phyloP scores from a whole-genome alignment of 1,140 invertebrate species.

The Ceratoteleas bidentatus region DNA sequence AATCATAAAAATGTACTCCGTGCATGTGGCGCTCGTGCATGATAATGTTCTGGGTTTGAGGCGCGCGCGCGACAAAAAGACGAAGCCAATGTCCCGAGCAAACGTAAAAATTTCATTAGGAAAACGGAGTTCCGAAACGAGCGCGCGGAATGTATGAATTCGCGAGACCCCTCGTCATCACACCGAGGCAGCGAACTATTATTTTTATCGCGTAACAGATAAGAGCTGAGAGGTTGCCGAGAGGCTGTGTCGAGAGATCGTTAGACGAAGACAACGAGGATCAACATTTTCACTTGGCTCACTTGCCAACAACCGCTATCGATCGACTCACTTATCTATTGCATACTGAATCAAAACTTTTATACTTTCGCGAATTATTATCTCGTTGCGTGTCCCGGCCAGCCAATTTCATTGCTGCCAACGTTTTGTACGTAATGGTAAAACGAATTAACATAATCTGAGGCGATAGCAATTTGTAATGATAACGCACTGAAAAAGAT shows the following conservation, averaged over 20 bases:
- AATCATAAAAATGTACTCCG: constrained; percentile 60
- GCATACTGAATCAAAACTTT: constrained; percentile 22
- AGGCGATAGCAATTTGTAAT: too few species aligned
- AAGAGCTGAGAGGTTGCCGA: constrained; percentile 42
- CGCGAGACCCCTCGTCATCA: constrained; percentile 43
- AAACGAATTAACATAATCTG: too few species aligned
- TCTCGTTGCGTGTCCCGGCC: background rate
- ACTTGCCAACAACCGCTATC: constrained; percentile 58
- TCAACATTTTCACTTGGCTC: constrained; percentile 63
- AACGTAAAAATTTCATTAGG: constrained; percentile 75
- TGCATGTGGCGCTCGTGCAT: constrained; percentile 62
- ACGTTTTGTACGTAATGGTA: background rate
- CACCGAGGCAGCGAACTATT: constrained; percentile 55
- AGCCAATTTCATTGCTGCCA: background rate
- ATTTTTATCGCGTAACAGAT: constrained; percentile 69
- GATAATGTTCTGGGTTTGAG: constrained; percentile 60
- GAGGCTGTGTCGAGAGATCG: constrained; percentile 54
- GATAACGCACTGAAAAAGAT: too few species aligned
- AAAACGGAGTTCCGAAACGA: constrained; percentile 71
- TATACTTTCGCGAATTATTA: constrained; percentile 22
- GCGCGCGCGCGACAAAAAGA: constrained; percentile 50
- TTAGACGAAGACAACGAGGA: constrained; percentile 57
- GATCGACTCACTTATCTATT: constrained; percentile 43
- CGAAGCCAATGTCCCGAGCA: constrained; percentile 60
- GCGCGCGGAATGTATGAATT: constrained; percentile 60